Evolutionary conservation across 1,140 invertebrate species (phyloP).

Genomic region (Alviniconcha marisindica): DNA sequence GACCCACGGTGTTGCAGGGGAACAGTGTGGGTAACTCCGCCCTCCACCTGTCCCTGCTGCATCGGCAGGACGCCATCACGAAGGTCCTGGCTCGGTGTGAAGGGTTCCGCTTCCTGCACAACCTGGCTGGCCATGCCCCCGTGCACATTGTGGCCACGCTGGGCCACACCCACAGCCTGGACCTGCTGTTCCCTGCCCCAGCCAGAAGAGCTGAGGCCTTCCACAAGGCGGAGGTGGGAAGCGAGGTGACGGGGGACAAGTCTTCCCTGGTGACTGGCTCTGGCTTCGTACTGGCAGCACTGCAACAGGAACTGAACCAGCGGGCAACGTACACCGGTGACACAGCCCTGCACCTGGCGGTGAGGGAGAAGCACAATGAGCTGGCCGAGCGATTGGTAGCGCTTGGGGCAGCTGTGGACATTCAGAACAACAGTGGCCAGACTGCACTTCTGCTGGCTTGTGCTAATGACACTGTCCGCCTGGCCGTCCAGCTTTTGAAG

Average conservation of each 20-base stretch:
- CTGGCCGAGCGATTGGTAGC: not conserved
- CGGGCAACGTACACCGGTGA: not conserved
- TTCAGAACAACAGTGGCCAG: conserved; percentile 27
- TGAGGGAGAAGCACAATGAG: conserved; percentile 5
- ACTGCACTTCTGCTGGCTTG: conserved; percentile 25
- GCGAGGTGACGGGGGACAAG: not conserved
- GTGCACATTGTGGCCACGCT: conserved; percentile 27
- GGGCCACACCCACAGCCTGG: conserved; percentile 1
- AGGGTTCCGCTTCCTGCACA: conserved; percentile 6
- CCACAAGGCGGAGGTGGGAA: not conserved
- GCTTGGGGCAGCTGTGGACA: not conserved
- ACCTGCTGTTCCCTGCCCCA: conserved; percentile 4
- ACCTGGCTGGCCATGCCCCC: conserved; percentile 11
- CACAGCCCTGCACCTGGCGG: conserved; percentile 34
- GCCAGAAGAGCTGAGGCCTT: not conserved
- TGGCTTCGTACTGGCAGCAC: not conserved
- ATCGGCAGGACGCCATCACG: conserved; percentile 9
- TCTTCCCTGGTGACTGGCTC: not conserved
- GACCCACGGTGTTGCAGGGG: not conserved
- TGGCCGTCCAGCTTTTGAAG: conserved; percentile 1
- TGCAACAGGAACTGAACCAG: conserved; percentile 15
- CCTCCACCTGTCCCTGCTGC: conserved; percentile 22
- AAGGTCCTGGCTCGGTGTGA: conserved; percentile 27
- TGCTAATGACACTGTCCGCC: not conserved
- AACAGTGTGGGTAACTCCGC: conserved; percentile 22